phyloP scores from a whole-genome alignment of 1,140 invertebrate genomes.

The Coptotermes formosanus region DNA sequence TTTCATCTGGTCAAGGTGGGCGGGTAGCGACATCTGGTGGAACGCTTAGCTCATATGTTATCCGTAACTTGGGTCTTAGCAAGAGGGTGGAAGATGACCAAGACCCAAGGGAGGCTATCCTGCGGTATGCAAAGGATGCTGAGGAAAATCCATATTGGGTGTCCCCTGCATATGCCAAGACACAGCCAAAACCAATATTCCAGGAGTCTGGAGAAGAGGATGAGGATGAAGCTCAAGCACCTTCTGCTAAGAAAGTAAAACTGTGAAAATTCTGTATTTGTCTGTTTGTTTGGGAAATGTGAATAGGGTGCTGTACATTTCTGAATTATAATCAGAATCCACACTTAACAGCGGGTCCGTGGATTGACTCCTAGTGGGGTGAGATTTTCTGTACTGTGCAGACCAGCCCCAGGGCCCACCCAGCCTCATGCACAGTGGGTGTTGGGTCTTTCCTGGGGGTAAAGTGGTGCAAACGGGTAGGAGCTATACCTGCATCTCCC shows the following conservation, averaged over 20 bases:
- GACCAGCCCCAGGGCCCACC: no score
- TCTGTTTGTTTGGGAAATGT: neutral
- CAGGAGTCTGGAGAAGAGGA: slow-evolving; percentile 49
- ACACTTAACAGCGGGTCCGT: no score
- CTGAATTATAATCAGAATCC: no score
- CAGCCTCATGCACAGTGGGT: no score
- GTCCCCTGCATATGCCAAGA: slow-evolving; percentile 83
- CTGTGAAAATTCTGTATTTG: neutral
- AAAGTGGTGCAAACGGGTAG: no score
- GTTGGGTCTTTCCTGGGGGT: no score
- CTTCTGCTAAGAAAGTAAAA: slow-evolving; percentile 23
- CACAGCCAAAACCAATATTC: slow-evolving; percentile 79
- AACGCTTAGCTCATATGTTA: slow-evolving; percentile 96
- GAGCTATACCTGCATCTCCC: no score
- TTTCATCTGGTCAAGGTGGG: slow-evolving; percentile 90
- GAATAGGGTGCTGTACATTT: no score
- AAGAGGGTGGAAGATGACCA: slow-evolving; percentile 95
- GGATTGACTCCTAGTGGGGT: no score
- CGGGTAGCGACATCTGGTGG: slow-evolving; percentile 92
- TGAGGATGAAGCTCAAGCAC: slow-evolving; percentile 35
- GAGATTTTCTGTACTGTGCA: no score
- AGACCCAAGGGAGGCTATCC: slow-evolving; percentile 93
- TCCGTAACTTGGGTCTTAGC: slow-evolving; percentile 88
- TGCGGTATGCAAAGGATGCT: slow-evolving; percentile 96
- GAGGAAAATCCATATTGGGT: slow-evolving; percentile 98